Evolutionary conservation across 1,140 invertebrate species (phyloP).

Genomic region (Araneus ventricosus): DNA sequence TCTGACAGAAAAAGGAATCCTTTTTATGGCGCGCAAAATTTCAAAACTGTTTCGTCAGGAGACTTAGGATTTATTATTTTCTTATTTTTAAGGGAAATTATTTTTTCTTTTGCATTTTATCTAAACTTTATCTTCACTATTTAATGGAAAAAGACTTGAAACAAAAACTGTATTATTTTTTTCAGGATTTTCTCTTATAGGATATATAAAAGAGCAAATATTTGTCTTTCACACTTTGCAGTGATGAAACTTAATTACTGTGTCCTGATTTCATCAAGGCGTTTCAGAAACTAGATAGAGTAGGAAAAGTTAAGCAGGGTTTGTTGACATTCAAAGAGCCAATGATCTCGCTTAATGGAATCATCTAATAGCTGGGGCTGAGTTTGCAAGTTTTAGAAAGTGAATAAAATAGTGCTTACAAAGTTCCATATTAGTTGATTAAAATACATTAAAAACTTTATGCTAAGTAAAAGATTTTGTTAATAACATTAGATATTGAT

Average conservation of each 20-base stretch:
- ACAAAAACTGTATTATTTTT: background rate
- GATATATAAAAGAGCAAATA: background rate
- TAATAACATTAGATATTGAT: too few relatives aligned
- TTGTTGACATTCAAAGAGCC: too few relatives aligned
- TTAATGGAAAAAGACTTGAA: background rate
- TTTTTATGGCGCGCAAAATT: background rate
- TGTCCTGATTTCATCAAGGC: background rate
- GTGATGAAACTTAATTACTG: background rate
- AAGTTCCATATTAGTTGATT: too few relatives aligned
- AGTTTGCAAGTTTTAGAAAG: too few relatives aligned
- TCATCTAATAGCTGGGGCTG: too few relatives aligned
- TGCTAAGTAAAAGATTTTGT: too few relatives aligned
- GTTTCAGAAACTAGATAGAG: background rate
- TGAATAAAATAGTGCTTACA: too few relatives aligned
- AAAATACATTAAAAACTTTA: too few relatives aligned
- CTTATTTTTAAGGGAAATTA: background rate
- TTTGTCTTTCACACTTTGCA: background rate
- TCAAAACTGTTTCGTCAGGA: background rate
- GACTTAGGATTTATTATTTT: background rate
- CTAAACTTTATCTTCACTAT: background rate
- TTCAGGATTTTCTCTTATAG: background rate
- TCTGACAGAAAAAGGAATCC: background rate
- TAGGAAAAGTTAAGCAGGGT: too few relatives aligned
- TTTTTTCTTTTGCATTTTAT: background rate
- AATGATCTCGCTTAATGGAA: too few relatives aligned